Base-by-base conservation (phyloP, 2,113 vertebrate species). In the Cryptomyrus ogoouensis region DNA sequence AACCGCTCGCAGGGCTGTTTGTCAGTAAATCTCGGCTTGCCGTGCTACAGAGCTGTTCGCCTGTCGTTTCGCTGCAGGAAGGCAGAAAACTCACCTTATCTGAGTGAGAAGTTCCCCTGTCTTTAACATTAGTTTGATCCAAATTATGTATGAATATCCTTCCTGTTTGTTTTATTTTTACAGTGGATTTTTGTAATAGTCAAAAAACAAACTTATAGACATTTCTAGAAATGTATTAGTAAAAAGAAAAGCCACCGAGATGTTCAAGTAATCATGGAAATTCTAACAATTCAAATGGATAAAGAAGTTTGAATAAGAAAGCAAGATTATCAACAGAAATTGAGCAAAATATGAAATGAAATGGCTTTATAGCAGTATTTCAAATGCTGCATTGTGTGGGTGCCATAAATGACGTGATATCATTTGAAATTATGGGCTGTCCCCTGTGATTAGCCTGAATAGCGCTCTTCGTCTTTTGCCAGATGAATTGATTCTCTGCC, bases 11-110 rank as follows among this genome's bases (percentile, higher is more conserved):
- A 88, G 84, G 92, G 88, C 12, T 84, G 66, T 74, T 15, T 74
- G 31, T 74, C 66, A 74, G n/a, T 74, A 74, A 15, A 74, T 74
- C 3, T 15, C 66, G 3, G 1, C 66, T 74, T 35, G 24, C 9
- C 3, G 66, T 74, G 24, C 27, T 74, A 12, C 44, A 84, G 42
- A 21, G 42, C 24, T 84, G 83, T 44, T 21, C 9, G 42, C 7
- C 44, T 47, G 1, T 6, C 21, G 21, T 84, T 84, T 24, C 13
- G 9, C 66, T 1, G 12, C 66, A 74, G 66, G 31, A 74, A 74
- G n/a, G 31, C 66, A 31, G n/a, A 70, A 70, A 70, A 31, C 27
- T 13, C 62, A 10, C 62, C n/a, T 91, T 94, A 94, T 95, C 91
- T 93, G 93, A 94, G 89, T 91, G 92, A 88, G 85, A 88, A 90